Conservation (phyloP, 2,113 vertebrate genomes). For the Macaca mulatta region DNA sequence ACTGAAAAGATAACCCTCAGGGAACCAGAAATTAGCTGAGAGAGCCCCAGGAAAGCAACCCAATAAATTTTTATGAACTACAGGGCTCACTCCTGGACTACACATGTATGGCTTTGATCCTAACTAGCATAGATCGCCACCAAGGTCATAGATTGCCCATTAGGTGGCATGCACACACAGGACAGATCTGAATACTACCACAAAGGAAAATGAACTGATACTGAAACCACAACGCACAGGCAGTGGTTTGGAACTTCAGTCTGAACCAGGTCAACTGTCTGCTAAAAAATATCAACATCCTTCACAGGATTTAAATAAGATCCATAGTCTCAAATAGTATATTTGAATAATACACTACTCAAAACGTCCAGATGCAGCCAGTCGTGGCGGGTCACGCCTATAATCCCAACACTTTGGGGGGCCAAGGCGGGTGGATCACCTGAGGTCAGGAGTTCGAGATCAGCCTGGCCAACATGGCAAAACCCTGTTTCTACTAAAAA, state of each 20-base stretch:
- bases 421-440: too few species aligned
- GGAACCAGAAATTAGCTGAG: background rate
- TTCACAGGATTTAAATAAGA: background rate
- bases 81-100: background rate
- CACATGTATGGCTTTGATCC: too few species aligned
- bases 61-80: background rate
- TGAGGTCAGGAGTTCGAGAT: too few species aligned
- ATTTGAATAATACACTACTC: background rate
- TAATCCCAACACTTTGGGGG: too few species aligned
- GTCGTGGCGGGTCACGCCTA: too few species aligned
- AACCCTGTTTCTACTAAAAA: too few species aligned
- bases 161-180: background rate
- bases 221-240: background rate
- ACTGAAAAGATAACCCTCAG: background rate
- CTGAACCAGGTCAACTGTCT: background rate
- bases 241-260: background rate
- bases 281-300: background rate
- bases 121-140: background rate
- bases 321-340: background rate
- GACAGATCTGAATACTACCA: background rate
- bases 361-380: background rate
- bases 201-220: background rate
- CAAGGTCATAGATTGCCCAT: background rate
- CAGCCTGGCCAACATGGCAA: too few species aligned
- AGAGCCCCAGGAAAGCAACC: background rate